Evolutionary conservation across 2,113 vertebrate species (phyloP), one percentile per base, ranked within the genome.

Genomic region (Eptesicus fuscus): DNA sequence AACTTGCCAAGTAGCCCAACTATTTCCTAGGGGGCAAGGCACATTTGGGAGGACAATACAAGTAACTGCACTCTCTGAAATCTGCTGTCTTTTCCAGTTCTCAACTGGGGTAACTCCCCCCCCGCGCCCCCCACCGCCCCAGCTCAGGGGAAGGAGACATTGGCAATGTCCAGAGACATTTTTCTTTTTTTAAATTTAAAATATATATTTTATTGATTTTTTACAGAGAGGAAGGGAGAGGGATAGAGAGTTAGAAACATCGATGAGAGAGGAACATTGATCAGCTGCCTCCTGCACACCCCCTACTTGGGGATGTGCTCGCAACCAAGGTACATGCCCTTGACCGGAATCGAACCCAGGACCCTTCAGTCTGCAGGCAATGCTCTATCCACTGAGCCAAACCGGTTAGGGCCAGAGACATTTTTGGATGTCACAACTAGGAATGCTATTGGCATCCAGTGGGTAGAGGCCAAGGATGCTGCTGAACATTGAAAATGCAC

Each of bases 61-160:
- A 5, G 9, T 13, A 30, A 13, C 53, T 23, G 35, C 12, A 4
- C 0, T 30, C 30, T 82, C 63, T 20, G 13, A 77, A 77, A 91
- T 53, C 65, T 67, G 40, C 23, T 65, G 2, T 82, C 61, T 5
- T 0, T 42, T 86, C 18, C 10, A 82, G 82, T 71, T 88, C 51
- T 90, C 30, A 56, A 2, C 53, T 28, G 73, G 32, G 51, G 22
- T 37, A 28, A 20, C 42, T 42, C 53, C 22, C 9, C 2, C 20
- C 32, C 13, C 2, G 5, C 28, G n/a, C 18, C 61, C 12, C 1
- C 0, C 4, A 2, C 0, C 9, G 3, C 12, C 53, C 53, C 18
- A 56, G 53, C 20, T 17, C 12, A 0, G 35, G 35, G 12, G 35
- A 56, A 37, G n/a, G 35, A 10, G 40, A 74, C 23, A 9, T 51